phyloP scores from a whole-genome alignment of 2,113 vertebrate genomes.

The Phrynosoma blainvillii region DNA sequence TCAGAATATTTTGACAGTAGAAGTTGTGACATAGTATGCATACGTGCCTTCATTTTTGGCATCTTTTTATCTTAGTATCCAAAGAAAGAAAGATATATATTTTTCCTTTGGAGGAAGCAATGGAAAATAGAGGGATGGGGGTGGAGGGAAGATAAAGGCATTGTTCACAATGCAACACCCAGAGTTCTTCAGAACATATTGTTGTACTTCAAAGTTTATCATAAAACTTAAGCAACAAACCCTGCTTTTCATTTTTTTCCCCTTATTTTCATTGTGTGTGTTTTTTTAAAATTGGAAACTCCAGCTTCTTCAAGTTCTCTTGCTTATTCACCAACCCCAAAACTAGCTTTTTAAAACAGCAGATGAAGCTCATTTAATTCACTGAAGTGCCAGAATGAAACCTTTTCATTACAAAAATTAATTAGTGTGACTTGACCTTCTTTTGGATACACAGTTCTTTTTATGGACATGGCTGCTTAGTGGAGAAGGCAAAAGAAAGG shows the following conservation, averaged over 20 bases:
- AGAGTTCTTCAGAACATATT: conserved; percentile 53
- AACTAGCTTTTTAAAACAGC: conserved; percentile 46
- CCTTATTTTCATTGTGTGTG: conserved; percentile 34
- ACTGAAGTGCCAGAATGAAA: conserved; percentile 54
- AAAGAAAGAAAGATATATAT: neutral
- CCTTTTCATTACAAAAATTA: conserved; percentile 61
- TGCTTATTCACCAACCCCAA: conserved; percentile 25
- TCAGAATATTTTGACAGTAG: conserved; percentile 9
- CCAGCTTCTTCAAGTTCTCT: conserved; percentile 45
- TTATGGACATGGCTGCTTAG: conserved; percentile 49
- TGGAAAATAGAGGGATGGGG: conserved; percentile 42
- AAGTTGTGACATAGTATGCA: neutral
- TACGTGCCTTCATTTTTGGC: conserved; percentile 5
- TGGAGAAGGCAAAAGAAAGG: conserved; percentile 42
- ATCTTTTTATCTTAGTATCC: neutral
- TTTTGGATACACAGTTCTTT: conserved; percentile 53
- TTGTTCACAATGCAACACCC: conserved; percentile 44
- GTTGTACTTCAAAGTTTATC: conserved; percentile 65
- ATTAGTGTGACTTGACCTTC: conserved; percentile 45
- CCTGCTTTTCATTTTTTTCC: conserved; percentile 63
- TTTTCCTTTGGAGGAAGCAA: conserved; percentile 30
- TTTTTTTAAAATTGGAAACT: conserved; percentile 58
- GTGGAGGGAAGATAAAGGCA: neutral
- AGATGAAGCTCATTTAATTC: conserved; percentile 34
- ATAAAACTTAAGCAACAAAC: conserved; percentile 56